Conservation (phyloP, 2,888 invertebrate species). For the Eupithecia subfuscata region DNA sequence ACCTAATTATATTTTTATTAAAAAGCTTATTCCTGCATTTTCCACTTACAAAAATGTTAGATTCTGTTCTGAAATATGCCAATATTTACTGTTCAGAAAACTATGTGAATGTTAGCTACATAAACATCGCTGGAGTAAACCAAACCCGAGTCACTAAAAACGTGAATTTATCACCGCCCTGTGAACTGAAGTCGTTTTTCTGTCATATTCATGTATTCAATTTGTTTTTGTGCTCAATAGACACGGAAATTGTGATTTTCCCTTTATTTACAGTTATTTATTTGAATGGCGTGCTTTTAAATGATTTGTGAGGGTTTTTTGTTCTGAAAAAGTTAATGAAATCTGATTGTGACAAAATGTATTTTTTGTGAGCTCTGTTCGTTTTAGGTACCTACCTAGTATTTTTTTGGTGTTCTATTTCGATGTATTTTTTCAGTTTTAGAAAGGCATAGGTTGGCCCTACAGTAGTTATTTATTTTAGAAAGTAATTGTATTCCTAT, state of each 20-base stretch:
- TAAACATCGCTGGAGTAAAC: not conserved
- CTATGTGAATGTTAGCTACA: constrained; percentile 9
- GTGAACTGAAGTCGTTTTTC: constrained; percentile 47
- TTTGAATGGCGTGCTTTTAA: constrained; percentile 42
- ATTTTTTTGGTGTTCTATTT: not conserved
- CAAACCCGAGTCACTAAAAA: constrained; percentile 35
- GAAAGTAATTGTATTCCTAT: not conserved
- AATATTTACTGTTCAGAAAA: constrained; percentile 15
- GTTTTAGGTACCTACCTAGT: not conserved
- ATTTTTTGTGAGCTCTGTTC: constrained; percentile 29
- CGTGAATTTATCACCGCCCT: constrained; percentile 37
- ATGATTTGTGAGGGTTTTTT: constrained; percentile 39
- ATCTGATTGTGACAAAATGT: constrained; percentile 35
- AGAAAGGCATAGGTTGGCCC: not conserved
- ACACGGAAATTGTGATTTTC: constrained; percentile 62
- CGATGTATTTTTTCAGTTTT: constrained; percentile 14
- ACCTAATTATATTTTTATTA: not conserved
- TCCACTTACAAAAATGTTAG: not conserved
- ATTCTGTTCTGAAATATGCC: not conserved
- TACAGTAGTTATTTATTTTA: not conserved
- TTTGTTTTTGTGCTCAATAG: constrained; percentile 52
- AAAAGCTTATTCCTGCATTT: not conserved
- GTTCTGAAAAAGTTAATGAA: constrained; percentile 37
- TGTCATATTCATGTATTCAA: constrained; percentile 54
- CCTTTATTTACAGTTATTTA: constrained; percentile 46